These are phyloP conservation scores for Temnothorax nylanderi DNA, from an alignment of 1,140 invertebrate species.

Conservation along the genomic window DNA sequence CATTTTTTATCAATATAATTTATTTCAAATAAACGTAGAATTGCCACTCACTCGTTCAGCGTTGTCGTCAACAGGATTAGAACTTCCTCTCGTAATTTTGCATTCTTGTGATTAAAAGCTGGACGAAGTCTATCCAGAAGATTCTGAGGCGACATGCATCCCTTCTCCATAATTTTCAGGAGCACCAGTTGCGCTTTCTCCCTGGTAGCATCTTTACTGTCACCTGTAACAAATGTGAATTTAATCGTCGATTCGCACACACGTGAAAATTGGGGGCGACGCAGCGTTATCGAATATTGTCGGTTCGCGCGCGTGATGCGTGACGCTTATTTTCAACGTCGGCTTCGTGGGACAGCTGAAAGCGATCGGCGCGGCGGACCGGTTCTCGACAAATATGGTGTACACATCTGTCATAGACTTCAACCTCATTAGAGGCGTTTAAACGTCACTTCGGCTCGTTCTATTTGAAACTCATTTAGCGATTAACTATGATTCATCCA, in stretches of 20 bases:
- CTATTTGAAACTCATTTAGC: constrained; percentile 38
- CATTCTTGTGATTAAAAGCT: constrained; percentile 94
- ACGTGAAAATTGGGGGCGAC: background rate
- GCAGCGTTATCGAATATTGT: background rate
- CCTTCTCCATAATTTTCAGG: constrained; percentile 92
- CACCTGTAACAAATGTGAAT: constrained; percentile 84
- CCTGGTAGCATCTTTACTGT: constrained; percentile 94
- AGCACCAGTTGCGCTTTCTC: constrained; percentile 93
- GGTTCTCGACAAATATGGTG: constrained; percentile 63
- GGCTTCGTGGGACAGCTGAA: constrained; percentile 17
- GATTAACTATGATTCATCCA: constrained; percentile 57
- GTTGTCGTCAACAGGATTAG: constrained; percentile 92
- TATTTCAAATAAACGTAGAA: background rate
- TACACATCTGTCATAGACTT: constrained; percentile 63
- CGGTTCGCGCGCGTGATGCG: background rate
- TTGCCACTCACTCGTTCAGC: constrained; percentile 91
- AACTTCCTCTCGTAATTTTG: constrained; percentile 94
- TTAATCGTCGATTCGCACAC: background rate
- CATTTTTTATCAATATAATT: background rate
- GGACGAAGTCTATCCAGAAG: constrained; percentile 92
- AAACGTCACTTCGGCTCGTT: constrained; percentile 51
- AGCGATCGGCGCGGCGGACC: constrained; percentile 30
- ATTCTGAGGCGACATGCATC: constrained; percentile 91
- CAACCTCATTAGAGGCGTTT: constrained; percentile 57
- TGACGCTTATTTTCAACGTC: background rate